These are phyloP conservation scores for Harpegnathos saltator DNA, from an alignment of 1,140 invertebrate species.

Conservation along the genomic window DNA sequence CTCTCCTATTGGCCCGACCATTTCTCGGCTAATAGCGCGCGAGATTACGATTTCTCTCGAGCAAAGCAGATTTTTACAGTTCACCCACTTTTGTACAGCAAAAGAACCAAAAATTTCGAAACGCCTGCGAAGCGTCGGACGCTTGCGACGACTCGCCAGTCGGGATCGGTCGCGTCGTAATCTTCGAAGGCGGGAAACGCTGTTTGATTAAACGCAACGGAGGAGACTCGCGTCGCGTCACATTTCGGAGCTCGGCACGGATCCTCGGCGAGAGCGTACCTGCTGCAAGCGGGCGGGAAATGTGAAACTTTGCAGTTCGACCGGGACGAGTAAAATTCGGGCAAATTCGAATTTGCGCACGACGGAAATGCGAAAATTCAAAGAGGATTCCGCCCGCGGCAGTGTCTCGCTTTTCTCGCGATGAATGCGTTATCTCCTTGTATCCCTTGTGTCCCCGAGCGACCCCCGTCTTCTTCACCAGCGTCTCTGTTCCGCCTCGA, in stretches of 20 bases:
- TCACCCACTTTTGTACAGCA: too few relatives aligned
- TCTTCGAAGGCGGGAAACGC: too few relatives aligned
- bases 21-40: background rate
- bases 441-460: constrained; percentile 3
- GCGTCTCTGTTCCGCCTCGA: constrained; percentile 19
- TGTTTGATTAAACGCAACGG: too few relatives aligned
- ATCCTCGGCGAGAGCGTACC: too few relatives aligned
- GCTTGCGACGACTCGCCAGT: too few relatives aligned
- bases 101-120: too few relatives aligned
- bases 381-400: background rate
- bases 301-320: background rate
- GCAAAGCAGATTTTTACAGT: background rate
- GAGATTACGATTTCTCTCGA: background rate
- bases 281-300: background rate
- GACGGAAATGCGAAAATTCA: constrained; percentile 9
- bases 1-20: background rate
- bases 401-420: background rate
- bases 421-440: constrained; percentile 21
- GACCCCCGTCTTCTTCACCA: constrained; percentile 22
- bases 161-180: too few relatives aligned
- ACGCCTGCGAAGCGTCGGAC: too few relatives aligned
- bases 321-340: background rate
- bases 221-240: too few relatives aligned
- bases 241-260: too few relatives aligned
- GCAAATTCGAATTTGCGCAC: background rate